Evolutionary conservation across 2,888 invertebrate species (phyloP).

Genomic region (Globia sparganii): DNA sequence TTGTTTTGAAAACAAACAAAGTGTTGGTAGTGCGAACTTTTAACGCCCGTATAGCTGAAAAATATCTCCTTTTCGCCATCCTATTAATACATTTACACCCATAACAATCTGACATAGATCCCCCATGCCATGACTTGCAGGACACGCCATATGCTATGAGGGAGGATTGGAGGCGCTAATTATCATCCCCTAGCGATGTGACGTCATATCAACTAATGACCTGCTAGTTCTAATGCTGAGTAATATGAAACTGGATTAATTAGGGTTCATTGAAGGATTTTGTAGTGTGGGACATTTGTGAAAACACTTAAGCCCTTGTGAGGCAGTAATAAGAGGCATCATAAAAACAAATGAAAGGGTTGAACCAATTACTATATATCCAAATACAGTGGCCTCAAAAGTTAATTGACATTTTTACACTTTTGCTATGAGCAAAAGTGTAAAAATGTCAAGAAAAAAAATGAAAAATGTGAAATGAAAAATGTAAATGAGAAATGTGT

Average conservation of each 20-base stretch:
- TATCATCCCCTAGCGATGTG: conserved; percentile 73
- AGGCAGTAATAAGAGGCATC: background rate
- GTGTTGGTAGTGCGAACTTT: background rate
- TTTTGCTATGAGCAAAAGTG: too few relatives aligned
- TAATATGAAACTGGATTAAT: conserved; percentile 70
- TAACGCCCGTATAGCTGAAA: conserved; percentile 5
- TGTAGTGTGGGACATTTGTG: conserved; percentile 1
- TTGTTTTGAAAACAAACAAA: background rate
- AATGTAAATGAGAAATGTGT: too few relatives aligned
- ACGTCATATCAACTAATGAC: conserved; percentile 77
- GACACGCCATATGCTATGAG: conserved; percentile 77
- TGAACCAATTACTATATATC: background rate
- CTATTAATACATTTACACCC: conserved; percentile 22
- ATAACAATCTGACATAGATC: conserved; percentile 41
- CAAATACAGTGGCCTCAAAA: too few relatives aligned
- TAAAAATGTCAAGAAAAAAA: too few relatives aligned
- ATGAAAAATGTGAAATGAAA: too few relatives aligned
- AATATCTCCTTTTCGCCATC: background rate
- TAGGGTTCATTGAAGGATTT: conserved; percentile 42
- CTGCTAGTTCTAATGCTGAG: conserved; percentile 72
- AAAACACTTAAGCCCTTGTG: background rate
- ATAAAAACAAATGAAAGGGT: background rate
- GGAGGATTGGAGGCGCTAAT: conserved; percentile 85
- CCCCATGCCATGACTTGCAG: conserved; percentile 83
- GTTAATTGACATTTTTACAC: too few relatives aligned